Percentiles rank a stretch among this genome's conserved stretches.
These are phyloP conservation scores for Caenorhabditis briggsae DNA, from an alignment of 1,140 invertebrate genomes.

Conservation along the genomic window DNA sequence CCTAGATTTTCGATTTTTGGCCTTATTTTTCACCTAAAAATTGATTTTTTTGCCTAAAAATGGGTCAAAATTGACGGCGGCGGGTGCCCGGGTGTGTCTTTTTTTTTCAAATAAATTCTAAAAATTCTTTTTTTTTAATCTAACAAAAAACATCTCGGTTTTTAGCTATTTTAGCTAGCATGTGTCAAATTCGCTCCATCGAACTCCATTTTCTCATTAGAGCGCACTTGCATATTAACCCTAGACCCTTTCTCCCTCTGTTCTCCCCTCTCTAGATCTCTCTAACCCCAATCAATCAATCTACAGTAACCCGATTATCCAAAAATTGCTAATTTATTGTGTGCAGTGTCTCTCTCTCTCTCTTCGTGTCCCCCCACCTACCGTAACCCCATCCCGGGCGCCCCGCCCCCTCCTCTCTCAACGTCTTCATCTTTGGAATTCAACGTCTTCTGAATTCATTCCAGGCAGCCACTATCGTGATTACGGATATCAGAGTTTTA, in stretches of 20 bases:
- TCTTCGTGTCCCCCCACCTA: background rate
- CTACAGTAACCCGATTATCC: no score
- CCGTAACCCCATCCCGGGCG: background rate
- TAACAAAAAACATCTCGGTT: no score
- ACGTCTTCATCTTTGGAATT: background rate
- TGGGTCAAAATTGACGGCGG: background rate
- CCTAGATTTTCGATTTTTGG: background rate
- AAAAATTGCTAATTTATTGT: background rate
- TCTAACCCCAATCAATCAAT: no score
- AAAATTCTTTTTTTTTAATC: no score
- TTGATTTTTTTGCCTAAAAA: background rate
- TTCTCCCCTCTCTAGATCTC: background rate
- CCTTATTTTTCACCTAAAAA: background rate
- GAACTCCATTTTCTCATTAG: background rate
- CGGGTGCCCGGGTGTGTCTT: slow-evolving; percentile 20
- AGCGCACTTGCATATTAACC: no score
- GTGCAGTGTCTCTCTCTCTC: slow-evolving; percentile 13
- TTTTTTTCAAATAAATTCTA: background rate
- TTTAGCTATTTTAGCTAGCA: no score
- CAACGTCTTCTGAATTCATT: background rate
- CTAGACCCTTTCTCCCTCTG: background rate
- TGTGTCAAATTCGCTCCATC: background rate
- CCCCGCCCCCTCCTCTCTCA: background rate
- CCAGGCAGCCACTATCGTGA: slow-evolving; percentile 57
- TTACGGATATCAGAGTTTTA: slow-evolving; percentile 69